phyloP scores from a whole-genome alignment of 1,140 invertebrate species.

The Ips typographus region DNA sequence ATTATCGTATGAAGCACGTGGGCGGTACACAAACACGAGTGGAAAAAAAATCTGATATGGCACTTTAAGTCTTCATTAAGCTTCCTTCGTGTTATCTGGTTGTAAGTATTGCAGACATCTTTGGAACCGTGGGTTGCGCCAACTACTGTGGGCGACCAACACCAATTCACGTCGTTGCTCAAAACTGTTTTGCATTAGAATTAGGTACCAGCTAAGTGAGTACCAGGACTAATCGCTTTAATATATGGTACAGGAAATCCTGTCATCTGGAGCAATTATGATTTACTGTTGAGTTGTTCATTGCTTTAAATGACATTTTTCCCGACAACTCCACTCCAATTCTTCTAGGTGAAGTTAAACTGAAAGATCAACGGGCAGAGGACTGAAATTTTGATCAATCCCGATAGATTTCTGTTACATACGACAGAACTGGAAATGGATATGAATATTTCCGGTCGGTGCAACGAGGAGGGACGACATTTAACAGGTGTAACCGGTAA shows the following conservation, averaged over 20 bases:
- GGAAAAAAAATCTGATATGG: slow-evolving; percentile 32
- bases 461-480: slow-evolving; percentile 16
- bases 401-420: slow-evolving; percentile 2
- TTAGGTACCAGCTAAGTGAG: slow-evolving; percentile 12
- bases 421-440: slow-evolving; percentile 23
- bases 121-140: slow-evolving; percentile 19
- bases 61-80: slow-evolving; percentile 39
- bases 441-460: slow-evolving; percentile 30
- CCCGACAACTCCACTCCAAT: too few relatives aligned
- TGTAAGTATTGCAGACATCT: slow-evolving; percentile 33
- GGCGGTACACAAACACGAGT: slow-evolving; percentile 25
- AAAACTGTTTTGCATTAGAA: slow-evolving; percentile 30
- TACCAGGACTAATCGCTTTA: background rate
- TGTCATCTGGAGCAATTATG: too few relatives aligned
- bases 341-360: too few relatives aligned
- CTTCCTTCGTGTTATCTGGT: slow-evolving; percentile 38
- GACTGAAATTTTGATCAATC: slow-evolving; percentile 1
- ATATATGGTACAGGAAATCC: too few relatives aligned
- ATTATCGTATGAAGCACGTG: slow-evolving; percentile 13
- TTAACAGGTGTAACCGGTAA: slow-evolving; percentile 31
- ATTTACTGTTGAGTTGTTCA: too few relatives aligned
- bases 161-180: slow-evolving; percentile 31
- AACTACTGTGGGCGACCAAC: slow-evolving; percentile 34
- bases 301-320: too few relatives aligned
- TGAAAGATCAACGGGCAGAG: background rate